Base-by-base conservation (phyloP, 2,797 vertebrate genomes). In the Enteromius unitaeniatus region DNA sequence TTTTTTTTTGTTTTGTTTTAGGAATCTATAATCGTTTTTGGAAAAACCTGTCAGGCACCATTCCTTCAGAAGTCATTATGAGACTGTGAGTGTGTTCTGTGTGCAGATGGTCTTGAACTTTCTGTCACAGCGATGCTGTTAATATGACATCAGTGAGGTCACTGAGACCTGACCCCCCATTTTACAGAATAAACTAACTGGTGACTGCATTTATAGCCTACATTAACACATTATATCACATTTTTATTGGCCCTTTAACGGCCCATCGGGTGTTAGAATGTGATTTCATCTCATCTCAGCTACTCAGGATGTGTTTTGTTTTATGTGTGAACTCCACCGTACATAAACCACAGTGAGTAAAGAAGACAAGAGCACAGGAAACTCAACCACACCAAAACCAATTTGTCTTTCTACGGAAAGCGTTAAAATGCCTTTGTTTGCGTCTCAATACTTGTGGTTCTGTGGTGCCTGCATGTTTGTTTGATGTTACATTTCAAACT, bases 341-440 rank as follows among this genome's bases (percentile, higher is more conserved):
- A n/a, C n/a, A n/a, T n/a, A n/a, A n/a, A n/a, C n/a, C 73, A 6
- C 73, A 76, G 34, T 15, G 31, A 40, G 28, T 51, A 51, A 2
- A 26, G 28, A 53, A 49, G 15, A n/a, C 7, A 67, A 79, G 62
- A 76, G 28, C 31, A 67, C 42, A 79, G 47, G 78, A 79, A 53
- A 34, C 15, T 6, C 10, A 68, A 34, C 3, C 26, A n/a, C 34
- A 68, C 19, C 8, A 40, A 6, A 40, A 21, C 10, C 0, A 1
- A 21, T 40, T n/a, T 31, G 23, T 21, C 45, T 42, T 58, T 76
- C 34, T 60, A 21, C 26, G 34, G 9, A 17, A 60, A 15, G 28
- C 72, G 17, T 17, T 26, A 26, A 40, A 23, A 78, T 19, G 37
- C 3, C 19, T 60, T 26, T 19, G 55, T 45, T 78, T 28, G 34